Conservation (phyloP, 2,113 vertebrate species). For the Ondatra zibethicus region DNA sequence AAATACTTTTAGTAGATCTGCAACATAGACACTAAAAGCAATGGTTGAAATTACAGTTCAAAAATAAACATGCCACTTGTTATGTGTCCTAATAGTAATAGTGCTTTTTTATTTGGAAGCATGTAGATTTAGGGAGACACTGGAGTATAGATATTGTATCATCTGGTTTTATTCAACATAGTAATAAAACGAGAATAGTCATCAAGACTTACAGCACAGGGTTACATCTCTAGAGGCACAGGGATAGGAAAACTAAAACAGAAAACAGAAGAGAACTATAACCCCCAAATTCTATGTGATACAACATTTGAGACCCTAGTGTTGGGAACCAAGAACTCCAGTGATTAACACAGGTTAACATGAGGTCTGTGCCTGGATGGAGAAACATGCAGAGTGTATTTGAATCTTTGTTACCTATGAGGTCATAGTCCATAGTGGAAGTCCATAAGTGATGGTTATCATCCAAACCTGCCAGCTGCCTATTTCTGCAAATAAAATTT, state of each 20-base stretch:
- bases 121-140: not conserved
- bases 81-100: not conserved
- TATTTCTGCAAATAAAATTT: not conserved
- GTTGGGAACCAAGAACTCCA: not conserved
- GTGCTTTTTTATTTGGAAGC: conserved; percentile 2
- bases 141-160: not conserved
- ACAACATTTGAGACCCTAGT: not conserved
- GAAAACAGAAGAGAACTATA: not conserved
- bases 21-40: too few relatives aligned
- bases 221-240: not conserved
- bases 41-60: not conserved
- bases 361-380: not conserved
- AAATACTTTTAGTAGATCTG: not conserved
- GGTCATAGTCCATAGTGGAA: not conserved
- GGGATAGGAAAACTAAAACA: not conserved
- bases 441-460: not conserved
- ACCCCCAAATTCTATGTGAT: not conserved
- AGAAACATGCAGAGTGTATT: not conserved
- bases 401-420: not conserved
- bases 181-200: not conserved
- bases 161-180: not conserved
- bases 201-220: not conserved
- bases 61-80: not conserved
- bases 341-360: not conserved
- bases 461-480: not conserved